Conservation (phyloP, 2,113 vertebrate genomes). For the Oreocharis arfaki region DNA sequence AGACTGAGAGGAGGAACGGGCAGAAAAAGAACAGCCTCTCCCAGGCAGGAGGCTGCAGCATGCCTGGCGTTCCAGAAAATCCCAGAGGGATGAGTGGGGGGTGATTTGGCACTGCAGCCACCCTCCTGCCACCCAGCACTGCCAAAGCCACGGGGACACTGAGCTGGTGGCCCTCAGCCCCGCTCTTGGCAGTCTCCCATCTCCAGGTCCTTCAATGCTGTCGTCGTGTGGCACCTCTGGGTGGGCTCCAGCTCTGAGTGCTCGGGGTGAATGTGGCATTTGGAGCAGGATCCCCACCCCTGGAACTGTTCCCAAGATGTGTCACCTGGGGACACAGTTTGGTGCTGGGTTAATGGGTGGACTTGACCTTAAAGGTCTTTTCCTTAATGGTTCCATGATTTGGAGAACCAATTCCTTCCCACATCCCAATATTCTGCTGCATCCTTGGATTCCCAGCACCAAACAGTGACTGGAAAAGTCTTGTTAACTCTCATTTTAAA, state of each 20-base stretch:
- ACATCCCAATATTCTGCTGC: neutral
- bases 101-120: neutral
- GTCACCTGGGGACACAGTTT: neutral
- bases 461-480: neutral
- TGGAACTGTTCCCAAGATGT: neutral
- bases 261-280: neutral
- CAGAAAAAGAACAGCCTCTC: neutral
- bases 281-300: neutral
- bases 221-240: neutral
- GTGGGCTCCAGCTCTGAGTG: neutral
- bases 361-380: neutral
- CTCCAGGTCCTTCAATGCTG: neutral
- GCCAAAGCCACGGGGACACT: neutral
- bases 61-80: neutral
- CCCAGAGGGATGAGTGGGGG: neutral
- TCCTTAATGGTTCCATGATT: rapidly evolving
- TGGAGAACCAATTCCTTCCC: neutral
- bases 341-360: neutral
- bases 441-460: neutral
- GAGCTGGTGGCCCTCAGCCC: neutral
- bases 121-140: neutral
- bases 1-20: neutral
- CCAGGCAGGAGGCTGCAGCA: neutral
- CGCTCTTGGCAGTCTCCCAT: neutral
- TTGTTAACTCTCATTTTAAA: neutral